Evolutionary conservation across 2,888 invertebrate genomes (phyloP), one percentile per base, ranked within the genome.

Genomic region (Salpingus planirostris): DNA sequence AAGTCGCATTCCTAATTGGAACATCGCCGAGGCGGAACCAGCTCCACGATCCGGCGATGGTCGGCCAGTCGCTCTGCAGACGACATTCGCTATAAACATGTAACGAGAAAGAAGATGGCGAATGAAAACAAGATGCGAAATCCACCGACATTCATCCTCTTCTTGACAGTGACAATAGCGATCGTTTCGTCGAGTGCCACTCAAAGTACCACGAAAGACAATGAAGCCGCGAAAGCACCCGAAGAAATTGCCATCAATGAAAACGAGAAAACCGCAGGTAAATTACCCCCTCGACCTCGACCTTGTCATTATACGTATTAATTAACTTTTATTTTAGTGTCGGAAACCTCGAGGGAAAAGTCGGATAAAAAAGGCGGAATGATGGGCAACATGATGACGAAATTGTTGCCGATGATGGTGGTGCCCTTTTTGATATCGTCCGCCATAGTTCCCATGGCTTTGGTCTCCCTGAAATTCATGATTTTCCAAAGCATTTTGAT

Each of bases 361-460:
- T n/a, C n/a, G n/a, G n/a, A n/a, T n/a, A n/a, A n/a, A n/a, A n/a
- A 8, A 18, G 23, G 23, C 10, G 11, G 23, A 5, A 23, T 8
- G 10, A 18, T 6, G 73, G 25, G 66, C 66, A 33, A 73, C 68
- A 54, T 78, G 41, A 62, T 80, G 51, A 65, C 73, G 42, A 70
- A 66, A 44, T 68, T 80, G 22, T 59, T 81, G 32, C 80, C 81
- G 0, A 62, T 81, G 46, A 76, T 82, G 56, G 71, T 80, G n/a
- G 65, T 79, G 52, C 82, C 82, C 1, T 80, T 81, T 57, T 60
- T 81, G 38, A 67, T 81, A 29, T 80, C 81, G 50, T 78, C 80
- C 0, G 68, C 76, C 0, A 71, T 82, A 44, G 69, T 80, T n/a
- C 82, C 82, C 0, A 68, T 81, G 54, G 68, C 78, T 56, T 63